Base-by-base conservation (phyloP, 2,797 vertebrate species). In the Botia kubotai region DNA sequence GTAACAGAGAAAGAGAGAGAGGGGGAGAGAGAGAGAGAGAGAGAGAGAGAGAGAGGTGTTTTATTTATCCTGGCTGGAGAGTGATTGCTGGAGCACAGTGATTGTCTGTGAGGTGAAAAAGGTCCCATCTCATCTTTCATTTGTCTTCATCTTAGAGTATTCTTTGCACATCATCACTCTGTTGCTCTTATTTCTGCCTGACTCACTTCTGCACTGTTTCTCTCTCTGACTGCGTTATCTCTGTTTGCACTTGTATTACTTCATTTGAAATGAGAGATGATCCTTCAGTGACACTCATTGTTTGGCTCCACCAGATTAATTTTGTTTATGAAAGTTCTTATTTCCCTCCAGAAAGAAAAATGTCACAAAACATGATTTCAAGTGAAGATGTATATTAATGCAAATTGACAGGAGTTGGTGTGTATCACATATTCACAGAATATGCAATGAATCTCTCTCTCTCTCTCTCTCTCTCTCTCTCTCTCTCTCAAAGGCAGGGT, bases 401-500 rank as follows among this genome's bases (percentile, higher is more conserved):
- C 36, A 39, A 39, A 39, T 39, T 39, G 0, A 39, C 36, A 6
- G 4, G 36, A 39, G 36, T 39, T 39, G 36, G 7, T 39, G 36
- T 7, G 6, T 39, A 39, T 6, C 6, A 39, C 7, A 39, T 39
- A 39, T 39, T 39, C 6, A 39, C 36, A 39, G 21, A 58, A 33
- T 60, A 23, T 48, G 21, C 19, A 57, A 14, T 68, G 36, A n/a
- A 14, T 69, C 67, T 86, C 14, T 73, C 23, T 7, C 3, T 77
- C 29, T 17, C 19, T 72, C 17, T 52, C 14, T 62, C 11, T 58
- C 17, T 66, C 46, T 62, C 46, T 60, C 52, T 77, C 43, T 77
- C 57, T 71, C 53, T 83, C 36, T 26, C 68, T 21, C 6, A 86
- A 94, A 92, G 90, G 89, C 86, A 90, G 89, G 83, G 86, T 89